A percentile compares a stretch with the other conserved stretches of the same genome.
Conservation (phyloP, 2,113 vertebrate genomes). For the Datnioides undecimradiatus region DNA sequence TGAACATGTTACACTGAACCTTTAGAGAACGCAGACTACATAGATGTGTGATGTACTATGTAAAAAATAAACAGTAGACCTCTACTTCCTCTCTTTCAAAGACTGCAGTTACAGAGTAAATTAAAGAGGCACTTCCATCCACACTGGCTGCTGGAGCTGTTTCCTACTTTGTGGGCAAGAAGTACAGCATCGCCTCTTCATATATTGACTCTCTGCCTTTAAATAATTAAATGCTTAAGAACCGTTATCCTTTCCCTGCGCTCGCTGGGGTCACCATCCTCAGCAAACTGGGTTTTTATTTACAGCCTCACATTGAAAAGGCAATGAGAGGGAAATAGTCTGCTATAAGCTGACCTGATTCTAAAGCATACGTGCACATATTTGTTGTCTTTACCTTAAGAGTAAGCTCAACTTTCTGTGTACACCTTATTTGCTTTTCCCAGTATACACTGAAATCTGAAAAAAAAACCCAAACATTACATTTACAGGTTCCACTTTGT, state of each 20-base stretch:
- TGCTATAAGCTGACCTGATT: neutral
- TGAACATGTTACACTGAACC: neutral
- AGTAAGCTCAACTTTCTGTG: neutral
- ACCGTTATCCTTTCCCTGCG: constrained; percentile 41
- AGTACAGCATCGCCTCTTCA: constrained; percentile 17
- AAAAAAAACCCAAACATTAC: too few species aligned
- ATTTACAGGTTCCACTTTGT: neutral
- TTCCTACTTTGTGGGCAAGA: constrained; percentile 41
- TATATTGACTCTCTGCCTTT: constrained; percentile 61
- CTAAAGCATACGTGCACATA: neutral
- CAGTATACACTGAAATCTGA: neutral
- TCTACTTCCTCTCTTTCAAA: neutral
- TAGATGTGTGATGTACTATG: neutral
- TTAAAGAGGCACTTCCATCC: constrained; percentile 21
- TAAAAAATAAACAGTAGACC: neutral
- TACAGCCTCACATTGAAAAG: neutral
- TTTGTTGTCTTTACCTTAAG: neutral
- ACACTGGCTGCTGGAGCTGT: constrained; percentile 2
- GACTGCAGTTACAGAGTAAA: constrained; percentile 16
- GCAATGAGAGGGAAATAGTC: neutral
- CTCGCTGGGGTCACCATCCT: constrained; percentile 34
- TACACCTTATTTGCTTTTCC: neutral
- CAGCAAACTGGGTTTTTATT: constrained; percentile 23
- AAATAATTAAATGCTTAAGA: constrained; percentile 67
- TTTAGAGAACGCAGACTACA: neutral